phyloP scores from a whole-genome alignment of 2,113 vertebrate species.

The Corydoras sp. region DNA sequence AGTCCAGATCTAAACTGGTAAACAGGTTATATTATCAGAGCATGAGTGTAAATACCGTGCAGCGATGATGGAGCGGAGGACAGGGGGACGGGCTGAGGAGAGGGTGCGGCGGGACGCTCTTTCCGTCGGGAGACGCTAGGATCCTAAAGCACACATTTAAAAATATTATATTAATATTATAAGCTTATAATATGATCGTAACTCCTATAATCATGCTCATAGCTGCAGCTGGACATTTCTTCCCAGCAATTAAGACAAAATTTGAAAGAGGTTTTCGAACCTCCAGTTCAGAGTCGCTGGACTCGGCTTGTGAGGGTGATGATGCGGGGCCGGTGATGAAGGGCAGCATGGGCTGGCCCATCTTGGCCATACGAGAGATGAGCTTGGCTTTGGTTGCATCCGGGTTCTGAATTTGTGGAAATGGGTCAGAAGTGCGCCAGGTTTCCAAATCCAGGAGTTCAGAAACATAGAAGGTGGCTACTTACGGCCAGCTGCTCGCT shows the following conservation, averaged over 20 bases:
- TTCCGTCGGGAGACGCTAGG: constrained; percentile 57
- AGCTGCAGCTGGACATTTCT: neutral
- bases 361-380: constrained; percentile 96
- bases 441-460: too few species aligned
- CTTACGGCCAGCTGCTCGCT: constrained; percentile 83
- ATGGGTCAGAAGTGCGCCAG: too few species aligned
- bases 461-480: neutral
- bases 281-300: constrained; percentile 88
- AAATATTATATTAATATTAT: too few species aligned
- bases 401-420: too few species aligned
- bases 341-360: constrained; percentile 96
- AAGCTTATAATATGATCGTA: too few species aligned
- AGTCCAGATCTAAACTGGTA: neutral
- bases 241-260: constrained; percentile 12
- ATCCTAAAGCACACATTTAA: constrained; percentile 63
- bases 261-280: constrained; percentile 56
- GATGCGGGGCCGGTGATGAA: constrained; percentile 70
- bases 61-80: constrained; percentile 46
- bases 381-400: constrained; percentile 89
- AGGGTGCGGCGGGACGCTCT: constrained; percentile 51
- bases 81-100: constrained; percentile 61
- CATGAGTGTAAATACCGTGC: constrained; percentile 47
- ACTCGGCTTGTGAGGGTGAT: constrained; percentile 75
- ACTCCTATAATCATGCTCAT: too few species aligned
- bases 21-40: neutral